Evolutionary conservation across 1,140 invertebrate genomes (phyloP).

Genomic region (Heterodera carotae): DNA sequence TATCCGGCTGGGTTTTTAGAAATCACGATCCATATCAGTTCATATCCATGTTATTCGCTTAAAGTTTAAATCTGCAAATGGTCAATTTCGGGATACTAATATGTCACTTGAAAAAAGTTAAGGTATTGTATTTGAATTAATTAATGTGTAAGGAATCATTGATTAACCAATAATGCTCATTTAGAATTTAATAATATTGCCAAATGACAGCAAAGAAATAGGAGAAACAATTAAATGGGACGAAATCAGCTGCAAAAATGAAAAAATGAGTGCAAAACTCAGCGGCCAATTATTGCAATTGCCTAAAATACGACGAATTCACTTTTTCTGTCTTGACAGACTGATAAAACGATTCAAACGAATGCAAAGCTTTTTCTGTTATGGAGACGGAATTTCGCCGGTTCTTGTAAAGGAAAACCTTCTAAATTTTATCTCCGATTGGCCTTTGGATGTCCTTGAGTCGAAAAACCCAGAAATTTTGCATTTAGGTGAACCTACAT

Average conservation of each 20-base stretch:
- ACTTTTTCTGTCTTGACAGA: neutral
- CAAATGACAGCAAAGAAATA: neutral
- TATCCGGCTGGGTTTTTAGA: too few species aligned
- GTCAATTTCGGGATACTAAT: too few species aligned
- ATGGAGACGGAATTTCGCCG: neutral
- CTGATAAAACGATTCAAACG: neutral
- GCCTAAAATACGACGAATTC: neutral
- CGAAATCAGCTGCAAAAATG: neutral
- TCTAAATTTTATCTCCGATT: neutral
- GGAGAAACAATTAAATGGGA: neutral
- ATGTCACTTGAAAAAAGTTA: too few species aligned
- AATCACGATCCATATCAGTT: too few species aligned
- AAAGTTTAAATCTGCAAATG: too few species aligned
- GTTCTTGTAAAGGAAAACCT: neutral
- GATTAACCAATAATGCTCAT: too few species aligned
- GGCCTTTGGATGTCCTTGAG: neutral
- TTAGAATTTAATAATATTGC: neutral
- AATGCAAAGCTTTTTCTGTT: neutral
- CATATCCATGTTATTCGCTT: too few species aligned
- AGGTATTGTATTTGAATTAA: too few species aligned
- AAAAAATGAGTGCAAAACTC: neutral
- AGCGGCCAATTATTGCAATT: neutral
- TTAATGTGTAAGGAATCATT: too few species aligned
- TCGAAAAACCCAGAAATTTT: neutral
- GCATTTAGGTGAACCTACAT: neutral